Evolutionary conservation across 2,113 vertebrate genomes (phyloP).

Genomic region (Myrmecophaga tridactyla): DNA sequence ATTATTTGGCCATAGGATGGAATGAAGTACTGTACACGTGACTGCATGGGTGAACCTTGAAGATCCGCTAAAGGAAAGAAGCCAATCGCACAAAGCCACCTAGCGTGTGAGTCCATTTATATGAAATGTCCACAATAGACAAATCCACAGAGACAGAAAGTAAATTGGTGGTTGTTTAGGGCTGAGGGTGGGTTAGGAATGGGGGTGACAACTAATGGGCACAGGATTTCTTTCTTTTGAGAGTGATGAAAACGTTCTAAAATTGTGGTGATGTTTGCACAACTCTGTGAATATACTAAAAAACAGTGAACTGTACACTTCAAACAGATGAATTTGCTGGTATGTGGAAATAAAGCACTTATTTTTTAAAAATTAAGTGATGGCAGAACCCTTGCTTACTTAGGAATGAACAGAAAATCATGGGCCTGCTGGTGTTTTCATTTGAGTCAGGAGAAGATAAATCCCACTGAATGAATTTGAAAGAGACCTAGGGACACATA

Average conservation of each 20-base stretch:
- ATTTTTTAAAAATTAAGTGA: neutral
- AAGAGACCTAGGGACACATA: neutral
- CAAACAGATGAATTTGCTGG: neutral
- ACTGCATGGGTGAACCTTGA: neutral
- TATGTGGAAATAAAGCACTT: constrained; percentile 35
- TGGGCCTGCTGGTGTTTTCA: neutral
- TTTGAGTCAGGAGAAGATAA: neutral
- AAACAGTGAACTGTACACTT: neutral
- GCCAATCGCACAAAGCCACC: neutral
- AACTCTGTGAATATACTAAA: neutral
- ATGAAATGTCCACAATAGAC: no score
- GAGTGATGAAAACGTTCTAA: neutral
- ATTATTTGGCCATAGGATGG: neutral
- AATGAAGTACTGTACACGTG: neutral
- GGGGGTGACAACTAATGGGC: neutral
- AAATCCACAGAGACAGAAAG: no score
- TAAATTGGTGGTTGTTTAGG: no score
- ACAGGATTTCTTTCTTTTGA: neutral
- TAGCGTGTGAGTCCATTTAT: no score
- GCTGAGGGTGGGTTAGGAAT: no score
- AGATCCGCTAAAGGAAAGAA: neutral
- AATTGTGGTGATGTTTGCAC: neutral
- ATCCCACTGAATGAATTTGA: neutral
- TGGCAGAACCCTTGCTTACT: neutral
- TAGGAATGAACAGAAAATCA: neutral